Conservation (phyloP, 2,113 vertebrate species). For the Guaruba guarouba region DNA sequence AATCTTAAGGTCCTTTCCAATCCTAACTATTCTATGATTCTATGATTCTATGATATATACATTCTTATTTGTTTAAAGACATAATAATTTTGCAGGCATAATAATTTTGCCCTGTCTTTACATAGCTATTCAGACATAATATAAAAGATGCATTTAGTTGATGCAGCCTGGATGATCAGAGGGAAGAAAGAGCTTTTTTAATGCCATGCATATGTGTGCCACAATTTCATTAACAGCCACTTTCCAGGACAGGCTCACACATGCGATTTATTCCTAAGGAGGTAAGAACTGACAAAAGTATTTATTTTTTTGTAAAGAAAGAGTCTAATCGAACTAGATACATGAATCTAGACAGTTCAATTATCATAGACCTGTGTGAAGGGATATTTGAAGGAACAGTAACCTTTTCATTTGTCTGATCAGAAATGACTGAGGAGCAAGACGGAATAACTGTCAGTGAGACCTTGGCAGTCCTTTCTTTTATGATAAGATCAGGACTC, state of each 20-base stretch:
- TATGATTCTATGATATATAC: background rate
- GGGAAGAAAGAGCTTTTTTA: background rate
- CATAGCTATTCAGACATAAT: background rate
- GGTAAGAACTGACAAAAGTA: conserved; percentile 6
- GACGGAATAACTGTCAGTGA: background rate
- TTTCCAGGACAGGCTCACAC: background rate
- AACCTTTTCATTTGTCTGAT: conserved; percentile 25
- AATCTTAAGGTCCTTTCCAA: too few species aligned
- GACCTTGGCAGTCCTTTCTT: background rate
- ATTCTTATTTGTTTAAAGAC: background rate
- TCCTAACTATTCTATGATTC: too few species aligned
- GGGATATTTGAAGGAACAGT: conserved; percentile 1
- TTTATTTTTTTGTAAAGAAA: conserved; percentile 5
- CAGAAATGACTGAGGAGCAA: background rate
- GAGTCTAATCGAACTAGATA: conserved; percentile 17
- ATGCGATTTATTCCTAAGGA: background rate
- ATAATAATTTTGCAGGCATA: background rate
- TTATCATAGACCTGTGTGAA: conserved; percentile 30
- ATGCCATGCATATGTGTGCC: background rate
- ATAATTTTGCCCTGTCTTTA: background rate
- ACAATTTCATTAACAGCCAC: background rate
- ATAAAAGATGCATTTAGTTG: background rate
- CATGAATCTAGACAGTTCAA: conserved; percentile 33
- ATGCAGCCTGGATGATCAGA: background rate
- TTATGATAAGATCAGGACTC: background rate